Evolutionary conservation across 1,140 invertebrate species (phyloP).

Genomic region (Drosophila rhopaloa): DNA sequence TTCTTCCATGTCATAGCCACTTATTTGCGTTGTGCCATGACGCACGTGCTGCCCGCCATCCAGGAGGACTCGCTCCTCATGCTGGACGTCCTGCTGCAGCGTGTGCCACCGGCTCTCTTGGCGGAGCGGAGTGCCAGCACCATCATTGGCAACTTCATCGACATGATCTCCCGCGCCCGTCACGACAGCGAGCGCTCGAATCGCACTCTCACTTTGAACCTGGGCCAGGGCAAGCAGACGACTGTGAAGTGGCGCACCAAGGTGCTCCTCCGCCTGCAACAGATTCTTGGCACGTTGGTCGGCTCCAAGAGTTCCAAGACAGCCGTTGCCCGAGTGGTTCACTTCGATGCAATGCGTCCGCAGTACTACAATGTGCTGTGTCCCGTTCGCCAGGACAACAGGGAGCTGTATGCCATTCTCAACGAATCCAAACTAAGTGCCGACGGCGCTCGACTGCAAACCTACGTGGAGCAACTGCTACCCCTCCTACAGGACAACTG

Average conservation of each 20-base stretch:
- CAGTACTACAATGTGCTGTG: conserved; percentile 59
- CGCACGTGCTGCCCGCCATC: conserved; percentile 91
- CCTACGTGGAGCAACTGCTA: conserved; percentile 87
- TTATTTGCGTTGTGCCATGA: conserved; percentile 94
- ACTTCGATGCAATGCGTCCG: conserved; percentile 36
- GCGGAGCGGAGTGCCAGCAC: conserved; percentile 87
- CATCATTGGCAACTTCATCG: conserved; percentile 91
- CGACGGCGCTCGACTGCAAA: conserved; percentile 63
- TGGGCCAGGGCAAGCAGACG: conserved; percentile 88
- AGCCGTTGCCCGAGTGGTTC: conserved; percentile 9
- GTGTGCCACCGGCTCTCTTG: conserved; percentile 86
- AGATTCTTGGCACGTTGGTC: conserved; percentile 86
- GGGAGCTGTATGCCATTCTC: conserved; percentile 35
- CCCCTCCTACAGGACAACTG: conserved; percentile 90
- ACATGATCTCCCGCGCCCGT: conserved; percentile 90
- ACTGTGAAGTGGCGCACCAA: conserved; percentile 91
- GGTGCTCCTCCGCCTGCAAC: conserved; percentile 88
- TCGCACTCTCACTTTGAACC: conserved; percentile 87
- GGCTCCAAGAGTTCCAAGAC: conserved; percentile 35
- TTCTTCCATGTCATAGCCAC: conserved; percentile 91
- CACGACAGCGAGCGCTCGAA: conserved; percentile 87
- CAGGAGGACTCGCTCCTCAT: conserved; percentile 92
- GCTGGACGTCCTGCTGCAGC: conserved; percentile 89
- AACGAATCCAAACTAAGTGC: conserved; percentile 30
- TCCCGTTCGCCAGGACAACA: conserved; percentile 12